Conservation (phyloP, 2,888 invertebrate genomes). For the Aradus depressus region DNA sequence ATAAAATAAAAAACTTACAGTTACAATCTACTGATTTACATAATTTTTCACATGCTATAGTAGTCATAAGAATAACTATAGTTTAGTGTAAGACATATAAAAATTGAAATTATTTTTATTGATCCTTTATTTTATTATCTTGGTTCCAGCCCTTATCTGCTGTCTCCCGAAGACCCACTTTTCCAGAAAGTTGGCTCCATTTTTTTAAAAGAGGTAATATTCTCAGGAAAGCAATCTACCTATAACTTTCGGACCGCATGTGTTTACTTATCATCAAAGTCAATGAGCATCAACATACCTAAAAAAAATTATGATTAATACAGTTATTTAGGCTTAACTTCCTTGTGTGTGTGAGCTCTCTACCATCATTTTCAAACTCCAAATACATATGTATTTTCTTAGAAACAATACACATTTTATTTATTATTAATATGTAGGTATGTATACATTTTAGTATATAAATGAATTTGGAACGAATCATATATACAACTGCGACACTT, state of each 20-base stretch:
- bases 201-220: constrained; percentile 56
- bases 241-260: constrained; percentile 18
- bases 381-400: too few relatives aligned
- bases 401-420: too few relatives aligned
- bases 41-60: too few relatives aligned
- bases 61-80: not conserved
- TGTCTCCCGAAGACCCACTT: constrained; percentile 67
- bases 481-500: constrained; percentile 83
- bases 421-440: not conserved
- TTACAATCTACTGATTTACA: too few relatives aligned
- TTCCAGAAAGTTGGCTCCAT: constrained; percentile 59
- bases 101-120: not conserved
- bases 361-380: too few relatives aligned
- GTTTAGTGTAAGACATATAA: not conserved
- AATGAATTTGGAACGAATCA: constrained; percentile 64
- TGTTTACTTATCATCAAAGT: constrained; percentile 3
- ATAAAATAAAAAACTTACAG: too few relatives aligned
- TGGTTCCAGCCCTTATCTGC: constrained; percentile 49
- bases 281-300: too few relatives aligned
- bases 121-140: not conserved
- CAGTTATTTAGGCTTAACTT: too few relatives aligned
- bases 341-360: too few relatives aligned
- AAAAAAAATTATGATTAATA: too few relatives aligned
- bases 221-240: constrained; percentile 10
- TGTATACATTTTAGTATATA: constrained; percentile 8